phyloP scores from a whole-genome alignment of 2,888 invertebrate genomes.

The Erebia ligea region DNA sequence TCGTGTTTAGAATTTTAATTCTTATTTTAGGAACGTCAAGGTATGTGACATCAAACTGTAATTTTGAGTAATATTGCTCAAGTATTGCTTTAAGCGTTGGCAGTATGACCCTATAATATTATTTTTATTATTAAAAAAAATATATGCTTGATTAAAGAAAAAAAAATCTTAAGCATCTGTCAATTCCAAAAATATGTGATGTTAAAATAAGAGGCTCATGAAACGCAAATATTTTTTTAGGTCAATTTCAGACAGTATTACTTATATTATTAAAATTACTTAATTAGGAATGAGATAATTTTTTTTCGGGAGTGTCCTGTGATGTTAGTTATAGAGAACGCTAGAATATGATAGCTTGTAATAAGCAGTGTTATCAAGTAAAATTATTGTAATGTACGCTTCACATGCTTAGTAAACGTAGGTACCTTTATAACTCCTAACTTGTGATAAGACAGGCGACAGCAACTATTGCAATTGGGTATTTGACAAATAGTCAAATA shows the following conservation, averaged over 20 bases:
- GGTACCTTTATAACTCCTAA: not conserved
- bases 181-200: conserved; percentile 29
- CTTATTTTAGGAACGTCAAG: no score
- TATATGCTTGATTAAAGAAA: not conserved
- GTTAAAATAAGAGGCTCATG: conserved; percentile 26
- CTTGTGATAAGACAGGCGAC: not conserved
- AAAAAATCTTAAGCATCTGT: conserved; percentile 10
- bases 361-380: conserved; percentile 21
- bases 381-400: conserved; percentile 6
- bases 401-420: not conserved
- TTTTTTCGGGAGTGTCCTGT: conserved; percentile 36
- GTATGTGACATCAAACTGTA: no score
- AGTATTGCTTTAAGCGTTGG: no score
- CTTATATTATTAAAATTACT: conserved; percentile 21
- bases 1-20: no score
- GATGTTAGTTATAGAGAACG: conserved; percentile 37
- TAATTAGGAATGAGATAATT: conserved; percentile 23
- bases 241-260: conserved; percentile 36
- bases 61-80: no score
- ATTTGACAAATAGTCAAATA: no score
- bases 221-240: conserved; percentile 26
- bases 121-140: no score
- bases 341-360: conserved; percentile 25
- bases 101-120: not conserved
- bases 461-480: not conserved